Conservation (phyloP, 2,797 vertebrate genomes). For the Myotis myotis region DNA sequence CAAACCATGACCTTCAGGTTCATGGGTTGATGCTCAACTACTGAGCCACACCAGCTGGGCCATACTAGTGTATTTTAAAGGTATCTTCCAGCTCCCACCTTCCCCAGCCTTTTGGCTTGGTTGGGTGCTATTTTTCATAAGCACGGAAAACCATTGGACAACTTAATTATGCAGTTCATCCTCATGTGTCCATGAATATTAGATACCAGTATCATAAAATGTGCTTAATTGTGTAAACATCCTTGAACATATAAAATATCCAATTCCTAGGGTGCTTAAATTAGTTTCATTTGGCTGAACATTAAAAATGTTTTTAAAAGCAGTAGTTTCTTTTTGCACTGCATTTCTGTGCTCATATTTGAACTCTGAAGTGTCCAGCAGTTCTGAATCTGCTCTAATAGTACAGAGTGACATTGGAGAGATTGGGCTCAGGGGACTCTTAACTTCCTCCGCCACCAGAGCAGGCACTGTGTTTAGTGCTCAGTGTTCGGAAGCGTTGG, state of each 20-base stretch:
- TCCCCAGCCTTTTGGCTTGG: background rate
- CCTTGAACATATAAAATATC: background rate
- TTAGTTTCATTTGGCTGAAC: background rate
- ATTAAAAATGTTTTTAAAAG: background rate
- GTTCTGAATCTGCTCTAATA: background rate
- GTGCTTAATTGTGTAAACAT: background rate
- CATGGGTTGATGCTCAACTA: no score
- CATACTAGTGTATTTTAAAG: background rate
- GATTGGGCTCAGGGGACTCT: background rate
- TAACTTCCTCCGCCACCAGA: background rate
- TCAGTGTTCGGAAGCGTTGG: background rate
- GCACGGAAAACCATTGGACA: conserved; percentile 6
- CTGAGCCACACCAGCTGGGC: no score
- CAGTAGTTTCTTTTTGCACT: background rate
- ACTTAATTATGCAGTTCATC: background rate
- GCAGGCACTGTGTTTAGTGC: background rate
- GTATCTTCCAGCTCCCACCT: background rate
- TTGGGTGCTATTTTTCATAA: background rate
- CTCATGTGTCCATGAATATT: background rate
- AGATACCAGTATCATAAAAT: background rate
- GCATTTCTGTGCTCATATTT: background rate
- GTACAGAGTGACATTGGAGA: background rate
- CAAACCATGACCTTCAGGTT: no score
- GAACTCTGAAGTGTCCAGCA: background rate
- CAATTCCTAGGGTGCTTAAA: background rate